Evolutionary conservation across 2,888 invertebrate genomes (phyloP).

Genomic region (Oscheius sp.): DNA sequence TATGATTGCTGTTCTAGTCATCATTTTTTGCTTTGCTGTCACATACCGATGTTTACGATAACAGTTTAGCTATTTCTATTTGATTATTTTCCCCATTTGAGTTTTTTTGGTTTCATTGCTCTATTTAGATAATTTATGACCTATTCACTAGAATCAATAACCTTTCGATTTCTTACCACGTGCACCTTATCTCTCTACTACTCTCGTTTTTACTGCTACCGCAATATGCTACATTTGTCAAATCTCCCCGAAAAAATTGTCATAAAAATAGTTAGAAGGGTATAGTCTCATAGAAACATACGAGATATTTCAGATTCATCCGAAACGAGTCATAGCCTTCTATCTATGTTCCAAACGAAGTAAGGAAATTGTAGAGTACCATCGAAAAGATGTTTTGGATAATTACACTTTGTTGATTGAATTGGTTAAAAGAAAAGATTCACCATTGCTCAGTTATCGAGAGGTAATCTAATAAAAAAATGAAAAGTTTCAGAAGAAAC

Average conservation of each 20-base stretch:
- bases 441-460: neutral
- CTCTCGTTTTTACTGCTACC: too few species aligned
- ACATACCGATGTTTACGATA: too few species aligned
- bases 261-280: too few species aligned
- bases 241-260: neutral
- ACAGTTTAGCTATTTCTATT: too few species aligned
- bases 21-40: too few species aligned
- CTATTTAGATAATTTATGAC: too few species aligned
- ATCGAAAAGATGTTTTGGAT: slow-evolving; percentile 1
- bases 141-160: too few species aligned
- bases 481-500: neutral
- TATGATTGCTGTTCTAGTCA: too few species aligned
- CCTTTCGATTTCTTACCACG: neutral
- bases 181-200: neutral
- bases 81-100: too few species aligned
- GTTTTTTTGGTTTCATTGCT: too few species aligned
- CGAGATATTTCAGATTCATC: neutral
- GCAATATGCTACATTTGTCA: neutral
- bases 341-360: neutral
- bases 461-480: neutral
- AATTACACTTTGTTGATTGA: neutral
- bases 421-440: neutral
- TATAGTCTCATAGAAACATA: too few species aligned
- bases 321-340: neutral
- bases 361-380: neutral